These are phyloP conservation scores for Agrotis segetum DNA, from an alignment of 2,888 invertebrate genomes.

Conservation along the genomic window DNA sequence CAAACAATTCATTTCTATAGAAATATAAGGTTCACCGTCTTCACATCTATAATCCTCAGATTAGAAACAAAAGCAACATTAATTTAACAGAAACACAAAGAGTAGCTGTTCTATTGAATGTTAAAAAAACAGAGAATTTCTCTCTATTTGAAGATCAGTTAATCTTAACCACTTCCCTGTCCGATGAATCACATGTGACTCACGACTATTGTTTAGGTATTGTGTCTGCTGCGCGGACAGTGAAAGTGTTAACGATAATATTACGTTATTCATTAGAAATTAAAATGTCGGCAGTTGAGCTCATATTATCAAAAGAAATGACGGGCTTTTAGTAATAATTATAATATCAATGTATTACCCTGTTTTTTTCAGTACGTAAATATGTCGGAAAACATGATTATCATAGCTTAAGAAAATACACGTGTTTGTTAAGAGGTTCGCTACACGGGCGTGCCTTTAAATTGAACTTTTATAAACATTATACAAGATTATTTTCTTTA, in stretches of 20 bases:
- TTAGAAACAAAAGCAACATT: constrained; percentile 40
- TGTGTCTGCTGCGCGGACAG: no score
- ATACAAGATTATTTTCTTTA: not conserved
- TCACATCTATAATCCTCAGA: constrained; percentile 29
- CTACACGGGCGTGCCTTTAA: no score
- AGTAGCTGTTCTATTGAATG: constrained; percentile 15
- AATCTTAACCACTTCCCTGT: no score
- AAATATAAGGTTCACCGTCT: constrained; percentile 10
- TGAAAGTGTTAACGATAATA: constrained; percentile 28
- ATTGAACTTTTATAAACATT: no score
- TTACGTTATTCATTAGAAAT: constrained; percentile 52
- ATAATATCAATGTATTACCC: not conserved
- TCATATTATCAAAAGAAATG: constrained; percentile 30
- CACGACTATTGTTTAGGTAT: no score
- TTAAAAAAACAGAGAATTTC: constrained; percentile 10
- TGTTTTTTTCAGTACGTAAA: constrained; percentile 9
- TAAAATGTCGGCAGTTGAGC: constrained; percentile 41
- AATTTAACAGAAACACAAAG: constrained; percentile 21
- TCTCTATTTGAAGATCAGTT: constrained; percentile 18
- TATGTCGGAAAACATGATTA: not conserved
- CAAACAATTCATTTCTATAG: constrained; percentile 9
- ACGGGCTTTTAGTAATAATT: not conserved
- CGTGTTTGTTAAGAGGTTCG: not conserved
- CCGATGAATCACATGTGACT: no score
- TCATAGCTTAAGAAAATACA: not conserved